phyloP scores from a whole-genome alignment of 2,113 vertebrate species.

The Rhizomys pruinosus region DNA sequence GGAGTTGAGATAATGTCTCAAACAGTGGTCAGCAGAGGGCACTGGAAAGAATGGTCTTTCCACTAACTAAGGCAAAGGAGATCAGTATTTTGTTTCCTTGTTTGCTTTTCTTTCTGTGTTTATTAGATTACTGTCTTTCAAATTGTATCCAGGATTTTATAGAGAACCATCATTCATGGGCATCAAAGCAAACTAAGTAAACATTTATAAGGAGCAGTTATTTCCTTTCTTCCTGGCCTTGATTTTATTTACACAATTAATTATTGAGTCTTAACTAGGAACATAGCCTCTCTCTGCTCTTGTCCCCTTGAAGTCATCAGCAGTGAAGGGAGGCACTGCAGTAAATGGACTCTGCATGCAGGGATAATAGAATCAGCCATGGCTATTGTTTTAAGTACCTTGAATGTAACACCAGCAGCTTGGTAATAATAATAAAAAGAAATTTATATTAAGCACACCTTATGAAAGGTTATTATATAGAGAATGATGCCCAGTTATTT shows the following conservation, averaged over 20 bases:
- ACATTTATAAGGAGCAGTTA: constrained; percentile 69
- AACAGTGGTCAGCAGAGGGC: constrained; percentile 19
- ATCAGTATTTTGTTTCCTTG: neutral
- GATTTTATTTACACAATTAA: constrained; percentile 79
- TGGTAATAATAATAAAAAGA: constrained; percentile 63
- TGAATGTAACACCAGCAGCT: neutral
- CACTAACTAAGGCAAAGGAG: constrained; percentile 4
- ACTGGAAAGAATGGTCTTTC: constrained; percentile 3
- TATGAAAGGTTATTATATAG: constrained; percentile 66
- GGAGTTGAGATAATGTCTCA: neutral
- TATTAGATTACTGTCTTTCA: constrained; percentile 48
- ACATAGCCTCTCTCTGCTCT: constrained; percentile 52
- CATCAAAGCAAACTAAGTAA: constrained; percentile 64
- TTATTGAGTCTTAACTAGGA: constrained; percentile 78
- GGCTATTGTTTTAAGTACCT: constrained; percentile 64
- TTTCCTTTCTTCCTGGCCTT: constrained; percentile 69
- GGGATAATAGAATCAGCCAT: neutral
- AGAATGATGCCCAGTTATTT: constrained; percentile 42
- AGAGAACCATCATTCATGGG: constrained; percentile 32
- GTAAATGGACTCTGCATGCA: constrained; percentile 37
- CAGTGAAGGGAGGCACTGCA: constrained; percentile 43
- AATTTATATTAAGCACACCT: constrained; percentile 65
- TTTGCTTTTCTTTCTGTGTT: constrained; percentile 16
- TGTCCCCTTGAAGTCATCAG: constrained; percentile 63
- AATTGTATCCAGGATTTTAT: constrained; percentile 59